Conservation (phyloP, 2,888 invertebrate species). For the Capitulum mitella region DNA sequence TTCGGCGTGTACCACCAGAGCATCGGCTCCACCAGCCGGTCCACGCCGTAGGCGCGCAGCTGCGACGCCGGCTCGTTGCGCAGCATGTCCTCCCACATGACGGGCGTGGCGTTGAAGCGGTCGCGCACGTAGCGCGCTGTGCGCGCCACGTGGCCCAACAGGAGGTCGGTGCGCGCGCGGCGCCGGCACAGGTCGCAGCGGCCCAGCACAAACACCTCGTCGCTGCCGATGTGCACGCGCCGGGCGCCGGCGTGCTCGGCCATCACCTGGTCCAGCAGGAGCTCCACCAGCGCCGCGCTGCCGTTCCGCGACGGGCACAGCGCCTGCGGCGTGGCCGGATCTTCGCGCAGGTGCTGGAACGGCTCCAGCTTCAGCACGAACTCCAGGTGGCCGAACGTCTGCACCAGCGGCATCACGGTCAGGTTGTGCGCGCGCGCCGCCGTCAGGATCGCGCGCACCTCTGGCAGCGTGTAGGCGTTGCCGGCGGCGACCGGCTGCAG, state of each 20-base stretch:
- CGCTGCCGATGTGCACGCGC: conserved; percentile 64
- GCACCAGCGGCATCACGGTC: conserved; percentile 52
- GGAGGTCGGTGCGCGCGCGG: conserved; percentile 26
- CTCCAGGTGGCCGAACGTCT: conserved; percentile 49
- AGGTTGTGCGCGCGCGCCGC: conserved; percentile 42
- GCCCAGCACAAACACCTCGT: conserved; percentile 65
- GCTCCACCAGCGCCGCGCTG: conserved; percentile 37
- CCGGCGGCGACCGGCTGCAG: conserved; percentile 42
- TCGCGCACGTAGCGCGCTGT: conserved; percentile 43
- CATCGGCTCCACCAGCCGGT: conserved; percentile 49
- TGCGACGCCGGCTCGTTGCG: conserved; percentile 37
- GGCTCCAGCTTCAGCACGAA: conserved; percentile 43
- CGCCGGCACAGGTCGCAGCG: conserved; percentile 54
- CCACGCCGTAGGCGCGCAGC: conserved; percentile 38
- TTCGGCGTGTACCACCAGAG: conserved; percentile 49
- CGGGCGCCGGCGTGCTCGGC: conserved; percentile 41
- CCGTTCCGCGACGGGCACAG: conserved; percentile 43
- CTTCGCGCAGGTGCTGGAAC: conserved; percentile 42
- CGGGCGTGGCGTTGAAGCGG: conserved; percentile 43
- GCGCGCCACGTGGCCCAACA: conserved; percentile 39
- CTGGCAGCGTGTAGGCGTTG: conserved; percentile 44
- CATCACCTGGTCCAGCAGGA: conserved; percentile 43
- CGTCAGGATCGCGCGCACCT: conserved; percentile 40
- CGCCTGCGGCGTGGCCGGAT: conserved; percentile 39
- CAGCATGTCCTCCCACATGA: conserved; percentile 54